Conservation (phyloP, 2,888 invertebrate species). For the Tiphia femorata region DNA sequence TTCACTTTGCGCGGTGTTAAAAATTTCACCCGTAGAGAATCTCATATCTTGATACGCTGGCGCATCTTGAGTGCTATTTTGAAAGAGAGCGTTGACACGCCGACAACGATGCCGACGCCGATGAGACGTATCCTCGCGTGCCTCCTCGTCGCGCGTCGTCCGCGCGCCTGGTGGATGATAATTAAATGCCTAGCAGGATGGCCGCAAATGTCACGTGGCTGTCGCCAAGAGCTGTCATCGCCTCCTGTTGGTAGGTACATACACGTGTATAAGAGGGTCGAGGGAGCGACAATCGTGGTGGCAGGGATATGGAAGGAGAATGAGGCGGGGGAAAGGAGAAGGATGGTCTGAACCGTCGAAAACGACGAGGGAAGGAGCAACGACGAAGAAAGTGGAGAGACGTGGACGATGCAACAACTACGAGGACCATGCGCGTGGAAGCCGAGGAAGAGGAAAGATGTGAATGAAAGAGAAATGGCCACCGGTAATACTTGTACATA, state of each 20-base stretch:
- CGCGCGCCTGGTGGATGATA: constrained; percentile 50
- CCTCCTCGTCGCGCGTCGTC: not conserved
- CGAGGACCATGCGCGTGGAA: not conserved
- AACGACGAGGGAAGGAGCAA: not conserved
- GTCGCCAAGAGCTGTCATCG: constrained; percentile 66
- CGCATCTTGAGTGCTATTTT: too few species aligned
- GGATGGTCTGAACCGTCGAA: too few species aligned
- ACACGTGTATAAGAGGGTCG: constrained; percentile 17
- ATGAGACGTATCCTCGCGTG: too few species aligned
- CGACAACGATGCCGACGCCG: constrained; percentile 9
- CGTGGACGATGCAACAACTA: not conserved
- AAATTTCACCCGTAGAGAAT: too few species aligned
- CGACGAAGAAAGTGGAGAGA: not conserved
- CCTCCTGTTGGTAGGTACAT: constrained; percentile 51
- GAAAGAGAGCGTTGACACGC: too few species aligned
- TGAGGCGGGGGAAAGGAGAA: not conserved
- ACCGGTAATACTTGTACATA: constrained; percentile 11
- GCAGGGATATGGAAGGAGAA: not conserved
- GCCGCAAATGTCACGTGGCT: constrained; percentile 66
- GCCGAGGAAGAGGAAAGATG: constrained; percentile 7
- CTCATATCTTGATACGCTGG: too few species aligned
- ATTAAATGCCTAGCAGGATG: constrained; percentile 64
- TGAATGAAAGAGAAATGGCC: not conserved
- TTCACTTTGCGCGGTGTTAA: too few species aligned
- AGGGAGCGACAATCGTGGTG: constrained; percentile 6